These are phyloP conservation scores for Atlantisia rogersi DNA, from an alignment of 2,113 vertebrate species.

Conservation along the genomic window DNA sequence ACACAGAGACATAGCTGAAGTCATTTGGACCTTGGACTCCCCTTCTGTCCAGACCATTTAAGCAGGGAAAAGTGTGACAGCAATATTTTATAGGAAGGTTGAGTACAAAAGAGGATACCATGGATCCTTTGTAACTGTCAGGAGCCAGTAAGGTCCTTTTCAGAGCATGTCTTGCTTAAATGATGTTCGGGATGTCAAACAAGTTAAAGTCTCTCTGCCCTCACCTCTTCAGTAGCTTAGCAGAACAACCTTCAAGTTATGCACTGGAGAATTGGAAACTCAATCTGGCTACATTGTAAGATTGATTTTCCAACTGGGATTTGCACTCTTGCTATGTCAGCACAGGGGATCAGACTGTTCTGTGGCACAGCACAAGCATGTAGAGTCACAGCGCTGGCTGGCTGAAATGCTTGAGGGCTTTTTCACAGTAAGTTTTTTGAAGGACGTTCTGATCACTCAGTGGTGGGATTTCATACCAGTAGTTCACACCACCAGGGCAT, in stretches of 20 bases:
- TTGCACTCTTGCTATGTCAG: conserved; percentile 73
- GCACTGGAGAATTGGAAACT: conserved; percentile 67
- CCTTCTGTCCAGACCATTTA: conserved; percentile 35
- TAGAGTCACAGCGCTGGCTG: conserved; percentile 25
- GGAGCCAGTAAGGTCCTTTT: neutral
- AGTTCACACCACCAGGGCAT: neutral
- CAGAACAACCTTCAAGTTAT: conserved; percentile 40
- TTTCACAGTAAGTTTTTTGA: conserved; percentile 50
- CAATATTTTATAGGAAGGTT: conserved; percentile 34
- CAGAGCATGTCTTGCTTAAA: neutral
- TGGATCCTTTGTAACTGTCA: neutral
- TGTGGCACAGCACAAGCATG: conserved; percentile 42
- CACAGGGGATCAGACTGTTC: conserved; percentile 72
- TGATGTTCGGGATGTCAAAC: conserved; percentile 6
- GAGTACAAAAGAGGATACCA: neutral
- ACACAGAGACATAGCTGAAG: conserved; percentile 34
- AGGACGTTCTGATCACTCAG: conserved; percentile 17
- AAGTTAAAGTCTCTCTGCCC: conserved; percentile 38
- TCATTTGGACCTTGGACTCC: conserved; percentile 43
- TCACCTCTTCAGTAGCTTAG: conserved; percentile 40
- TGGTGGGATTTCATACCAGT: neutral
- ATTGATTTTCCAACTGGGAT: conserved; percentile 75
- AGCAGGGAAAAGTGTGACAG: neutral
- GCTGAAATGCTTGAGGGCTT: conserved; percentile 38
- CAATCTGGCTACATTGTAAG: conserved; percentile 60